Conservation (phyloP, 1,140 invertebrate species). For the Mylabris phalerata region DNA sequence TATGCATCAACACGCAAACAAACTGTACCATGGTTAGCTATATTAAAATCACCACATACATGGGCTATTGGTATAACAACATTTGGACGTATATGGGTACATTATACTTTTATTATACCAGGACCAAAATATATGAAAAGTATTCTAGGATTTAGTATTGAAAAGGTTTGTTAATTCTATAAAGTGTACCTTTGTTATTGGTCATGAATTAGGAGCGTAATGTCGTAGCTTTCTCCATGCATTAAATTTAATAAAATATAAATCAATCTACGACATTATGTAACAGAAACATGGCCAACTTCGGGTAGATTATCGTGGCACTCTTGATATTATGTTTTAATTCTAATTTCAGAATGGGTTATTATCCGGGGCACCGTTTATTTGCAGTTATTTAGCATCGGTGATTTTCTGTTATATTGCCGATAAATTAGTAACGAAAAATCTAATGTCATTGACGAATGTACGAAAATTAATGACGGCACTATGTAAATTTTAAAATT, state of each 20-base stretch:
- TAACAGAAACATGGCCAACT: too few species aligned
- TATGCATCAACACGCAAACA: constrained; percentile 44
- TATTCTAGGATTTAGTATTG: constrained; percentile 60
- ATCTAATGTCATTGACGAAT: constrained; percentile 55
- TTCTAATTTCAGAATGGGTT: constrained; percentile 53
- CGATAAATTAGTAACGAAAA: constrained; percentile 54
- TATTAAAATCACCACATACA: constrained; percentile 68
- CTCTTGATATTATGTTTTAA: neutral
- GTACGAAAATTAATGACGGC: constrained; percentile 63
- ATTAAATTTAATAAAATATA: too few species aligned
- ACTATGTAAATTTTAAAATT: constrained; percentile 34
- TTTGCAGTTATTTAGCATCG: constrained; percentile 62
- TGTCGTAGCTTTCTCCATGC: too few species aligned
- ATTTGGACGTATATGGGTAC: constrained; percentile 65
- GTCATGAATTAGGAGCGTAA: too few species aligned
- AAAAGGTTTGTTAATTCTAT: constrained; percentile 45
- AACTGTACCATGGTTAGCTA: constrained; percentile 64
- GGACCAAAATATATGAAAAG: constrained; percentile 68
- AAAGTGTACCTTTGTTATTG: too few species aligned
- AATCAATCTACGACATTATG: neutral
- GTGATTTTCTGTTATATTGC: constrained; percentile 64
- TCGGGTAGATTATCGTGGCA: neutral
- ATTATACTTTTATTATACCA: constrained; percentile 63
- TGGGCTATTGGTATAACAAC: constrained; percentile 75
- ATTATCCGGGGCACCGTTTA: constrained; percentile 58